Evolutionary conservation across 2,113 vertebrate genomes (phyloP), one percentile per base, ranked within the genome.

Genomic region (Hylia prasina): DNA sequence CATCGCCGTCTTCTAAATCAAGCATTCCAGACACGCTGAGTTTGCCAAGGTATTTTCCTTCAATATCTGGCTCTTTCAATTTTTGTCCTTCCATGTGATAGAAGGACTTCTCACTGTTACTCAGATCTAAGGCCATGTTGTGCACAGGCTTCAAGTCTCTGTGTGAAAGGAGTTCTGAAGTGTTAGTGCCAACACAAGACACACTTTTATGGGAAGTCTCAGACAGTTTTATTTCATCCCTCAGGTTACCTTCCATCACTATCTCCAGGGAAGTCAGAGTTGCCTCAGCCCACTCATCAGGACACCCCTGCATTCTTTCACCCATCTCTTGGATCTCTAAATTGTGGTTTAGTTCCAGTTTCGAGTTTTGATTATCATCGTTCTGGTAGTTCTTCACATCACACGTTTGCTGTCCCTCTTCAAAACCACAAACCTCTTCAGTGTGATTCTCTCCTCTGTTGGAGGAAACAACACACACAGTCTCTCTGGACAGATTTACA

Each of bases 1-100:
- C 98, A 27, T 98, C 97, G 0, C 98, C 99, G 0, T 99, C 99
- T 95, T 99, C 99, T 22, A 98, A 95, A 85, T 98, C 98, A 3
- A 98, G 97, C 93, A 98, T 85, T 24, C 97, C 97, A 1, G 98
- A 94, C 63, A 97, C 91, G 4, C 92, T 88, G 0, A 98, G 66
- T 76, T 98, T 99, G 45, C 99, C 98, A 4, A 99, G 98, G 87
- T 99, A 99, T 39, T 99, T 98, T 4, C 99, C 99, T 95, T 99
- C 99, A 25, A 99, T 95, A 37, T 99, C 99, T 0, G 99, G 98
- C 90, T 99, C 99, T 97, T 99, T 99, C 70, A 99, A 95, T 69
- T 99, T 99, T 51, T 97, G 98, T 11, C 97, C 96, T 45, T 99
- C 99, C 0, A 87, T 66, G 30, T 98, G 98, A 45, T 97, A 94